A percentile compares a stretch with the other conserved stretches of the same genome.
phyloP scores from a whole-genome alignment of 2,797 vertebrate genomes.

The Falco columbarius region DNA sequence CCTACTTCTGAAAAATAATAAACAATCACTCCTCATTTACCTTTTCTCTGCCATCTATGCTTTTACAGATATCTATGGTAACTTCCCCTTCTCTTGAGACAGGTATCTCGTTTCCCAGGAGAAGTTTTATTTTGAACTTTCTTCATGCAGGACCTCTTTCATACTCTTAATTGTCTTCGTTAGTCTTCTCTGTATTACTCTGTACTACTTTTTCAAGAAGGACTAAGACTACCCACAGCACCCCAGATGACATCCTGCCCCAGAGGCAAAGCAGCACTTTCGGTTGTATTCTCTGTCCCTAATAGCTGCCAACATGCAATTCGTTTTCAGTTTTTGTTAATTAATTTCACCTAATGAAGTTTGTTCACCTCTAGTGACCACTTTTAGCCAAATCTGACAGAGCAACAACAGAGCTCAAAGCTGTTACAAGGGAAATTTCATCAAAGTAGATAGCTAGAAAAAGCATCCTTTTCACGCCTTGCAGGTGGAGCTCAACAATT shows the following conservation, averaged over 20 bases:
- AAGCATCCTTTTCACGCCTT: not conserved
- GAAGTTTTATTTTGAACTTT: not conserved
- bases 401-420: not conserved
- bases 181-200: not conserved
- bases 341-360: not conserved
- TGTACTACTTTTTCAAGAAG: not conserved
- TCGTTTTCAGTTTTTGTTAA: not conserved
- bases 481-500: not conserved
- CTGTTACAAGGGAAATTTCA: not conserved
- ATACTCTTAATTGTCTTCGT: not conserved
- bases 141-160: not conserved
- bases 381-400: not conserved
- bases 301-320: not conserved
- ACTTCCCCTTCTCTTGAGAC: not conserved
- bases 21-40: not conserved
- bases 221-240: not conserved
- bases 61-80: not conserved
- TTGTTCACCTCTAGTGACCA: not conserved
- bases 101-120: not conserved
- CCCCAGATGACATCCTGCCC: not conserved
- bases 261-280: not conserved
- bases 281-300: not conserved
- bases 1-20: not conserved
- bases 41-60: not conserved
- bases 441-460: not conserved